Conservation (phyloP, 2,888 invertebrate species). For the Exocentrus adspersus region DNA sequence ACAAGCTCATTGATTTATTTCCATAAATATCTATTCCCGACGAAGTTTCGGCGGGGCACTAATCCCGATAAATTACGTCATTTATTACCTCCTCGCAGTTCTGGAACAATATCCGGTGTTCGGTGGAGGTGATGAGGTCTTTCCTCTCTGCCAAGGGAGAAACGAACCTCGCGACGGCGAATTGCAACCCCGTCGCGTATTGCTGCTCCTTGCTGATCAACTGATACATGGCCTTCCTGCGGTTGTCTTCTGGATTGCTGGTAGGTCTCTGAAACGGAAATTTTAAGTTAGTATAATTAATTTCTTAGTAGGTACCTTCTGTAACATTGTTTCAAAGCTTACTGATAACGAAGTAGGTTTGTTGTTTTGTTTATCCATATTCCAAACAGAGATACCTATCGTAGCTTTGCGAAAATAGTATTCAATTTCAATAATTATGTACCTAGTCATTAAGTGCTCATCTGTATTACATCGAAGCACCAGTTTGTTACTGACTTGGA, state of each 20-base stretch:
- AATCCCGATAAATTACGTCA: neutral
- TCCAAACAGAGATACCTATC: no score
- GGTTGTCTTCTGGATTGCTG: constrained; percentile 67
- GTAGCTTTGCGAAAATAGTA: no score
- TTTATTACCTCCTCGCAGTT: constrained; percentile 81
- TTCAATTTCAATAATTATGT: no score
- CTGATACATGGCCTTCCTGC: constrained; percentile 79
- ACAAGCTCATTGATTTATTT: neutral
- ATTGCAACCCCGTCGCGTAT: constrained; percentile 80
- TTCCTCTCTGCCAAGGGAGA: constrained; percentile 78
- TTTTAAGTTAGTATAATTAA: neutral
- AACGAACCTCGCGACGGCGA: constrained; percentile 81
- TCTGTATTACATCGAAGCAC: no score
- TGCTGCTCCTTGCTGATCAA: constrained; percentile 82
- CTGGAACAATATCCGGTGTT: constrained; percentile 84
- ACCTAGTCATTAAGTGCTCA: no score
- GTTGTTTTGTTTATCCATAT: no score
- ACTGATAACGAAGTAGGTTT: no score
- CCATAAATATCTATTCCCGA: no score
- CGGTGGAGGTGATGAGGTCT: constrained; percentile 79
- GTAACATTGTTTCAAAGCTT: no score
- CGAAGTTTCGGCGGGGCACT: neutral
- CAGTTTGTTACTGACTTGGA: no score
- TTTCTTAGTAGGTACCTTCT: no score
- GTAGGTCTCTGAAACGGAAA: constrained; percentile 55